Evolutionary conservation across 2,888 invertebrate genomes (phyloP).

Genomic region (Macaria liturata): DNA sequence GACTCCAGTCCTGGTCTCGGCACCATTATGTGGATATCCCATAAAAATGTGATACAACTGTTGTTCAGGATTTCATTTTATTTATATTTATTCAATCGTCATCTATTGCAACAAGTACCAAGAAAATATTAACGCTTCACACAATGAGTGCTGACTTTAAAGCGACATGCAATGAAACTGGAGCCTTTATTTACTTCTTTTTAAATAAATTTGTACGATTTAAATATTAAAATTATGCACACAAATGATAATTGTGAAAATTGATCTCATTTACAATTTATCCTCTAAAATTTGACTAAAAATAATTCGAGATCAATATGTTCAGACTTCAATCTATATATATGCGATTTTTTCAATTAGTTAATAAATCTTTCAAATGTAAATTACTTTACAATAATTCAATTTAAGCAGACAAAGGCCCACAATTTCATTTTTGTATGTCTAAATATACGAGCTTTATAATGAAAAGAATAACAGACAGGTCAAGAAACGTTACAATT

Average conservation of each 20-base stretch:
- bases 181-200: conserved; percentile 13
- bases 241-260: background rate
- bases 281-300: conserved; percentile 6
- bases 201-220: no score
- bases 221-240: no score
- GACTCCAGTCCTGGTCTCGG: background rate
- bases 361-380: no score
- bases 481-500: no score
- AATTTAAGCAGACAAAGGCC: conserved; percentile 11
- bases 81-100: no score
- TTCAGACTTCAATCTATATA: background rate
- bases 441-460: conserved; percentile 28
- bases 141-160: conserved; percentile 4
- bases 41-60: no score
- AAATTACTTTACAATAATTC: no score
- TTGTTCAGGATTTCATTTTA: no score
- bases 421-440: conserved; percentile 8
- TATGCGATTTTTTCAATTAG: no score
- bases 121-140: background rate
- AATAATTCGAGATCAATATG: conserved; percentile 4
- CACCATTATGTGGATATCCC: no score
- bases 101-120: no score
- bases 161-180: conserved; percentile 7
- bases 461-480: conserved; percentile 21
- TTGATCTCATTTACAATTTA: conserved; percentile 7